Evolutionary conservation across 2,113 vertebrate species (phyloP), one percentile per base, ranked within the genome.

Genomic region (Leptodactylus fuscus): DNA sequence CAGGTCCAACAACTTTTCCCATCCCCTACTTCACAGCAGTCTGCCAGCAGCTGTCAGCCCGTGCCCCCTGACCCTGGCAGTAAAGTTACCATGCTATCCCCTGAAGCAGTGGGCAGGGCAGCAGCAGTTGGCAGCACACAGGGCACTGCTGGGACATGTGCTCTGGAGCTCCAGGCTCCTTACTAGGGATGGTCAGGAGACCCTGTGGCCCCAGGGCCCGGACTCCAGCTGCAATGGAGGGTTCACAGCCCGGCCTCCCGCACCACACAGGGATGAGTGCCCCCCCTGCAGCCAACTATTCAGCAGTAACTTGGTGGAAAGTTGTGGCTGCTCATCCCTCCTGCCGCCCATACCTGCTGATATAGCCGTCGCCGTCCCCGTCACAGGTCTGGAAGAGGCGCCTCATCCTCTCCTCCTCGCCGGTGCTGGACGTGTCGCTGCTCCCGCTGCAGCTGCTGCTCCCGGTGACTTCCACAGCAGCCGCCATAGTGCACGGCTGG

Each of bases 311-410:
- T 62, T 36, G 46, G 44, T 34, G 38, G 1, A 6, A 60, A 81
- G 44, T 55, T 41, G 24, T 22, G 48, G 78, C 36, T 4, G 3
- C 49, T 48, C 44, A n/a, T n/a, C n/a, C n/a, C n/a, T n/a, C 65
- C 7, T 3, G 34, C 41, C 16, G 27, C 85, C 4, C 69, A 88
- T 94, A 96, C 95, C 94, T 94, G 94, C 93, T 94, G 81, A 95
- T 93, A 87, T 92, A 95, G 5, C 95, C 93, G 71, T 96, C 94
- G 1, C 94, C 93, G 78, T 96, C 94, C 29, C 94, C 94, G 87
- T 96, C 94, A 77, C 95, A 95, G 1, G 94, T 95, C 93, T 94
- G 94, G 87, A 96, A 96, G 46, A 96, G 92, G 81, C 94, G 91
- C 89, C 88, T 91, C 92, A 94, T 91, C 88, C 92, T 89, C 90